Evolutionary conservation across 2,888 invertebrate species (phyloP), one percentile per base, ranked within the genome.

Genomic region (Halictus ligatus): DNA sequence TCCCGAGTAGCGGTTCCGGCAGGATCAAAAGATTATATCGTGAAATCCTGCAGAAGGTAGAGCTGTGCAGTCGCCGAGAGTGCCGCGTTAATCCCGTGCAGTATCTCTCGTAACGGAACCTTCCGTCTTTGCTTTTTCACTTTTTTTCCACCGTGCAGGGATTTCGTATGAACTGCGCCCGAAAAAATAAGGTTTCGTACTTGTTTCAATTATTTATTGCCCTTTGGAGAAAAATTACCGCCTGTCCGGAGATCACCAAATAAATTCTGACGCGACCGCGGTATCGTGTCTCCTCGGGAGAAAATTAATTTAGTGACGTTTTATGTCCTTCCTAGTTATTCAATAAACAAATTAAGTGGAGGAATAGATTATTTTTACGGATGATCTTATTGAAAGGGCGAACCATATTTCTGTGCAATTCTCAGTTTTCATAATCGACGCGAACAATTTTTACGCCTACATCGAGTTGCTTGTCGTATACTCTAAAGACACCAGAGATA

Each of bases 11-110:
- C 74, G 21, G 29, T 82, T 85, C 54, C 74, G 75, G 25, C 48
- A 83, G 75, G 78, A 81, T 88, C 64, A 86, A 75, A 79, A 60
- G 58, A 83, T 88, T 88, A 80, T 67, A n/a, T 80, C 64, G 67
- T 46, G 69, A 79, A 74, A 74, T 85, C 58, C 80, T 77, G 77
- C 71, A 76, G 76, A 87, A 86, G 78, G 58, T 50, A 80, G 50
- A 75, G 75, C 67, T 46, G 46, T 46, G 46, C 54, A 21, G 64
- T 43, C 12, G 43, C 40, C 58, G 48, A 85, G 69, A 82, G 35
- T 58, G 40, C 40, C 69, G 35, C 46, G 54, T 25, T 85, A 78
- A 88, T 88, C 78, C 80, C 64, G 35, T 25, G 29, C 21, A 72
- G 64, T 76, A 71, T 81, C 73, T 64, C 46, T 69, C 29, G 58